Evolutionary conservation across 2,888 invertebrate genomes (phyloP), one percentile per base, ranked within the genome.

Genomic region (Phytoseiulus persimilis): DNA sequence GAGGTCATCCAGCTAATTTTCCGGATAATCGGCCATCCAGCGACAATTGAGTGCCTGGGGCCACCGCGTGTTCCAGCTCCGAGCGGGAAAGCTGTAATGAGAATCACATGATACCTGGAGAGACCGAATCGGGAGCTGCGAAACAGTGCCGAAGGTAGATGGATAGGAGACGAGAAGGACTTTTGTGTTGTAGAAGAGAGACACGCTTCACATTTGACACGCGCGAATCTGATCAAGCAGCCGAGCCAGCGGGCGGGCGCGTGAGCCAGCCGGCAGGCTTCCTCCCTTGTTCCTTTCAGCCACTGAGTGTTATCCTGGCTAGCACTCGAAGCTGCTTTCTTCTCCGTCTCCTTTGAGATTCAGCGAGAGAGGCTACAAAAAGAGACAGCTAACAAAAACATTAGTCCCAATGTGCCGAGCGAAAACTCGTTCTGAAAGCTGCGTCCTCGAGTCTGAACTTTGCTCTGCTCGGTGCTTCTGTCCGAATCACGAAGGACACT

Each of bases 171-270:
- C 65, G 65, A 65, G 28, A 23, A 14, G 65, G 18, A 65, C 65
- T 65, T 65, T 65, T 65, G 65, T 65, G 18, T n/a, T n/a, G n/a
- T 65, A 65, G 65, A 65, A 65, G 65, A 65, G 65, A 65, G 65
- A 65, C 65, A 65, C 65, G 65, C 65, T 65, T 65, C 65, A 65
- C 65, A 65, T 65, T 65, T 65, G 65, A 65, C 65, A 65, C 65
- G 65, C 65, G 65, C 65, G 65, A 65, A 65, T 65, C 65, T 65
- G 65, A 65, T 65, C 65, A 65, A 28, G 65, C 65, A 23, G 65
- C 28, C 65, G 65, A 65, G 65, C 14, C 65, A 65, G 65, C 65
- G 65, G 65, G 65, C 65, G 65, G 5, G 65, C 65, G 65, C 3
- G 39, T 9, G 39, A 39, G 39, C 65, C 65, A 65, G 65, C 65